These are phyloP conservation scores for Acanthornis magna DNA, from an alignment of 2,797 vertebrate genomes.

Conservation along the genomic window DNA sequence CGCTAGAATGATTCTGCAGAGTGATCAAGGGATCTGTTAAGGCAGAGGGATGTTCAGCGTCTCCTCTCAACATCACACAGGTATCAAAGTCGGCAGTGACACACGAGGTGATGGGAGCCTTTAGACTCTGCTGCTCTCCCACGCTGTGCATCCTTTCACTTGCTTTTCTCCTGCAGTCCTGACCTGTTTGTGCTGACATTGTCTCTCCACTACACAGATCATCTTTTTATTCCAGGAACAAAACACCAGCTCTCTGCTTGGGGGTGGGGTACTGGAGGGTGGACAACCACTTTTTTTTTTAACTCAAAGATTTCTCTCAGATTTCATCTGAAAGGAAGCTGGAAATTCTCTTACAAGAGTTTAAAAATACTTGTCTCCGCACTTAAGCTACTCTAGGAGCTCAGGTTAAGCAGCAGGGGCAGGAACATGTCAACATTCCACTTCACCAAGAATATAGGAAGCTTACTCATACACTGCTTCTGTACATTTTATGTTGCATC, in stretches of 20 bases:
- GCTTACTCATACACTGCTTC: background rate
- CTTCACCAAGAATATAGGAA: background rate
- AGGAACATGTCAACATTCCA: background rate
- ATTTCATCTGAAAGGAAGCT: background rate
- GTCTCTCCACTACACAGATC: background rate
- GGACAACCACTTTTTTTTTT: background rate
- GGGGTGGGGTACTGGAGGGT: background rate
- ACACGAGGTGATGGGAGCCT: background rate
- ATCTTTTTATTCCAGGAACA: background rate
- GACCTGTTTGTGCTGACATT: background rate
- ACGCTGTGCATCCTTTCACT: fast-evolving
- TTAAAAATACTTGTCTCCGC: background rate
- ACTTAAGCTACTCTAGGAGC: background rate
- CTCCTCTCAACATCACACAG: background rate
- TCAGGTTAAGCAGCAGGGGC: background rate
- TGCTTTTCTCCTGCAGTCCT: background rate
- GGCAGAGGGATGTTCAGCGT: background rate
- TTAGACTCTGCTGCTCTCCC: background rate
- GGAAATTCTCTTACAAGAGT: background rate
- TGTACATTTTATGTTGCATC: background rate
- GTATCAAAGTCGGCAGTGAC: background rate
- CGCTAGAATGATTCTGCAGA: background rate
- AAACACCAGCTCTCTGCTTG: background rate
- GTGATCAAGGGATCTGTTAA: background rate
- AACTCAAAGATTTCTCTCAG: background rate